Percentiles rank a stretch among this genome's conserved stretches.
Conservation (phyloP, 2,797 vertebrate genomes). For the Urocyon cinereoargenteus region DNA sequence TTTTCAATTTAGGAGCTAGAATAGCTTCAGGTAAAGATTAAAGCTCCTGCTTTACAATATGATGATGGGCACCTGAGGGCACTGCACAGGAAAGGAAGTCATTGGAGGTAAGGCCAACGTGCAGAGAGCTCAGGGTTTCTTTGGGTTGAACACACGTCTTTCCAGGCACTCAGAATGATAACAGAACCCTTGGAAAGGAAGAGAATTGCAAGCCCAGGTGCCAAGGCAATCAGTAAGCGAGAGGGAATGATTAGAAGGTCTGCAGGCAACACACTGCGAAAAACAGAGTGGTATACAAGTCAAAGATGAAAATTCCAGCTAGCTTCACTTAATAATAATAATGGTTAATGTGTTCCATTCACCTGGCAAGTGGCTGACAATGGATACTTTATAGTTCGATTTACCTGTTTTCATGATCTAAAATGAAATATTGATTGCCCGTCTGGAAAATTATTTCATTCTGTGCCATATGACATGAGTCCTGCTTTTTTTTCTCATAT, state of each 20-base stretch:
- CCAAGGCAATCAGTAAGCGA: background rate
- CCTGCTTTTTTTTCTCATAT: background rate
- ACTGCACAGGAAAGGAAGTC: background rate
- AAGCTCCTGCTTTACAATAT: background rate
- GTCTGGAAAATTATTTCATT: slow-evolving; percentile 62
- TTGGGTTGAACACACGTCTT: background rate
- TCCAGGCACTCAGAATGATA: background rate
- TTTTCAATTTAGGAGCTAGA: background rate
- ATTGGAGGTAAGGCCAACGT: background rate
- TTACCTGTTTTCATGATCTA: background rate
- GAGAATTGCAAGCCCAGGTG: background rate
- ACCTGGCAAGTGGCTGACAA: background rate
- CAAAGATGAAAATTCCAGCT: slow-evolving; percentile 29
- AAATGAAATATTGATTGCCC: slow-evolving; percentile 42
- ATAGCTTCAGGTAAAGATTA: background rate
- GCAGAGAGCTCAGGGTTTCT: background rate
- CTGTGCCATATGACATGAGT: slow-evolving; percentile 14
- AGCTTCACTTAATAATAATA: background rate
- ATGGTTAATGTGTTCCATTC: background rate
- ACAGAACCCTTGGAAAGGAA: background rate
- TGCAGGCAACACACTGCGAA: background rate
- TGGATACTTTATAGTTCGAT: background rate
- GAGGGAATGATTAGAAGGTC: background rate
- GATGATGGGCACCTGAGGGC: background rate
- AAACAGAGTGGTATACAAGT: background rate